A percentile compares a stretch with the other conserved stretches of the same genome.
phyloP scores from a whole-genome alignment of 2,888 invertebrate species.

The Scelioninae gen. 1 region DNA sequence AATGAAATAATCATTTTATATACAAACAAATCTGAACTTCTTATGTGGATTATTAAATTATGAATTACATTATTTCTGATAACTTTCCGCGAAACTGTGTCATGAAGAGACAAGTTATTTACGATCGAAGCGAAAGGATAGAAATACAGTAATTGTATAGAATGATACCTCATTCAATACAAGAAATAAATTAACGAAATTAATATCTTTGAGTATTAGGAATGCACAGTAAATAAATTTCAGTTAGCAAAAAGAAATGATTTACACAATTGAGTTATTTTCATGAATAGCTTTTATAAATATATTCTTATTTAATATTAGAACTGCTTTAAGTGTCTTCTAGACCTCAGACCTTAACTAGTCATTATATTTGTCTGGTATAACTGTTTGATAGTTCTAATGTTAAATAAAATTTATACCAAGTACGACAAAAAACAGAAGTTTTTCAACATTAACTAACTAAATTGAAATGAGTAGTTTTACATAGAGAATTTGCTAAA shows the following conservation, averaged over 20 bases:
- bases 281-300: too few species aligned
- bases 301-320: constrained; percentile 17
- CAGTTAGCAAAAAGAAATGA: too few species aligned
- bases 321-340: constrained; percentile 22
- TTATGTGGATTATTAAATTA: neutral
- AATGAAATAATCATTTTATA: neutral
- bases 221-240: too few species aligned
- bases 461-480: too few species aligned
- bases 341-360: constrained; percentile 27
- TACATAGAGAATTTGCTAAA: neutral
- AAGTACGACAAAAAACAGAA: constrained; percentile 1
- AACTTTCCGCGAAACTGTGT: constrained; percentile 19
- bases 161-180: neutral
- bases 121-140: constrained; percentile 20
- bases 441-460: neutral
- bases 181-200: neutral
- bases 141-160: constrained; percentile 12
- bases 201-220: neutral
- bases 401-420: constrained; percentile 33
- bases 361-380: constrained; percentile 30
- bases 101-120: constrained; percentile 15
- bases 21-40: neutral
- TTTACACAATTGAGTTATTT: too few species aligned
- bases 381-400: constrained; percentile 45
- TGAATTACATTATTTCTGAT: neutral